phyloP scores from a whole-genome alignment of 2,113 vertebrate species.

The Crotalus tigris region DNA sequence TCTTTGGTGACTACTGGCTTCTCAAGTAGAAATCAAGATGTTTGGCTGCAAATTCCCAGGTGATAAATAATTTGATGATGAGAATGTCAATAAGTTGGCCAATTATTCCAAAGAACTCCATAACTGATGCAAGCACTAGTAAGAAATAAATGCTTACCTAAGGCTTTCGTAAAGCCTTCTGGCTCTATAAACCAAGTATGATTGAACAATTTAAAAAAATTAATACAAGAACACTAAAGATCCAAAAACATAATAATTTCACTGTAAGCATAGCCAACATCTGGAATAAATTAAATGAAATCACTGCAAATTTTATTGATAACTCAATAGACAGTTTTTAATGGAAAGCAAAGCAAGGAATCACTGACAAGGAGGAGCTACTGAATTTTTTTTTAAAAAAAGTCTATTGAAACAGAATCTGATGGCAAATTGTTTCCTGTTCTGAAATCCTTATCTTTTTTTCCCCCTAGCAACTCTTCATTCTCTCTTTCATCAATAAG shows the following conservation, averaged over 20 bases:
- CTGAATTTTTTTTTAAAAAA: background rate
- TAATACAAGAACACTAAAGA: background rate
- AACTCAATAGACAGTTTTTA: slow-evolving; percentile 19
- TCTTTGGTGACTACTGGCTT: background rate
- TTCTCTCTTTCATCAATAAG: background rate
- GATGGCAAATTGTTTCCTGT: background rate
- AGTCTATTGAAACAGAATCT: background rate
- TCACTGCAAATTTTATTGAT: slow-evolving; percentile 12
- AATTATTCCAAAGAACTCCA: background rate
- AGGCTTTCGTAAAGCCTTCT: background rate
- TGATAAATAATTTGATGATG: background rate
- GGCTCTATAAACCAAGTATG: background rate
- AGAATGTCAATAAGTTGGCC: background rate
- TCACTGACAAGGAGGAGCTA: background rate
- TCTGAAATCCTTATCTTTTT: background rate
- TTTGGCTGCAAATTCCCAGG: background rate
- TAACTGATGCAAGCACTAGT: background rate
- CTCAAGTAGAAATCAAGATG: background rate
- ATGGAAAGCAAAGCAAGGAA: slow-evolving; percentile 14
- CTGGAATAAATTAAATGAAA: slow-evolving; percentile 24
- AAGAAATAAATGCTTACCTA: background rate
- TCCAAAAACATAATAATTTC: slow-evolving; percentile 14
- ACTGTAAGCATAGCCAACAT: background rate
- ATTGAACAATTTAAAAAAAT: background rate
- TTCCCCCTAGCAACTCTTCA: background rate